Conservation (phyloP, 2,113 vertebrate genomes). For the Austrofundulus limnaeus region DNA sequence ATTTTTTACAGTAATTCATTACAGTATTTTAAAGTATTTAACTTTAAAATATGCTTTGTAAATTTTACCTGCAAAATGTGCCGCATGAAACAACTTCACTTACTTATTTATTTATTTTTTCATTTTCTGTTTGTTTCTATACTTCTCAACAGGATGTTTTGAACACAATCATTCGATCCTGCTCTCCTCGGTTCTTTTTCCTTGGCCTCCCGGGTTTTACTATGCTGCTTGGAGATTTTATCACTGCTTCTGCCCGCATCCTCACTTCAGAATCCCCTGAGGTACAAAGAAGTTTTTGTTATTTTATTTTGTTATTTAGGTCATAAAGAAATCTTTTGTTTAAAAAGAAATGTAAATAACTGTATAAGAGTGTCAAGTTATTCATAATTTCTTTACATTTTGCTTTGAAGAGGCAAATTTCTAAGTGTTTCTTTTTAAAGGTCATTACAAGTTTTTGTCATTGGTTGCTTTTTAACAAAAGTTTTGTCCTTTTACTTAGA, state of each 20-base stretch:
- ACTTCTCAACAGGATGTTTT: slow-evolving; percentile 85
- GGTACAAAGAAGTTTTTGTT: slow-evolving; percentile 73
- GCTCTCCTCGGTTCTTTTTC: slow-evolving; percentile 93
- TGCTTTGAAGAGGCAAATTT: no score
- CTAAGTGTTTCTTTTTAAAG: no score
- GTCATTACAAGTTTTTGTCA: slow-evolving; percentile 3
- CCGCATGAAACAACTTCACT: no score
- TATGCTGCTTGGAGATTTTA: slow-evolving; percentile 92
- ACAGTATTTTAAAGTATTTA: neutral
- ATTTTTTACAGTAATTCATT: neutral
- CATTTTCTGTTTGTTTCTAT: slow-evolving; percentile 58
- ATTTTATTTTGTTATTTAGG: neutral
- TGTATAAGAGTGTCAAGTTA: slow-evolving; percentile 4
- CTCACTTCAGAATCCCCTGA: slow-evolving; percentile 82
- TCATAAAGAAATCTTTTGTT: neutral
- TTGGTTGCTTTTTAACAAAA: no score
- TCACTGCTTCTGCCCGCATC: slow-evolving; percentile 84
- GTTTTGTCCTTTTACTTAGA: no score
- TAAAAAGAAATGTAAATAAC: neutral
- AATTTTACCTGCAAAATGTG: no score
- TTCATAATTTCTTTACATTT: no score
- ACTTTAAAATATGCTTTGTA: no score
- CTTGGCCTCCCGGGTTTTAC: slow-evolving; percentile 94
- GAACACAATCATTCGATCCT: slow-evolving; percentile 90
- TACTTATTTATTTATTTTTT: neutral